Conservation (phyloP, 2,113 vertebrate species). For the Sinocyclocheilus anophthalmus region DNA sequence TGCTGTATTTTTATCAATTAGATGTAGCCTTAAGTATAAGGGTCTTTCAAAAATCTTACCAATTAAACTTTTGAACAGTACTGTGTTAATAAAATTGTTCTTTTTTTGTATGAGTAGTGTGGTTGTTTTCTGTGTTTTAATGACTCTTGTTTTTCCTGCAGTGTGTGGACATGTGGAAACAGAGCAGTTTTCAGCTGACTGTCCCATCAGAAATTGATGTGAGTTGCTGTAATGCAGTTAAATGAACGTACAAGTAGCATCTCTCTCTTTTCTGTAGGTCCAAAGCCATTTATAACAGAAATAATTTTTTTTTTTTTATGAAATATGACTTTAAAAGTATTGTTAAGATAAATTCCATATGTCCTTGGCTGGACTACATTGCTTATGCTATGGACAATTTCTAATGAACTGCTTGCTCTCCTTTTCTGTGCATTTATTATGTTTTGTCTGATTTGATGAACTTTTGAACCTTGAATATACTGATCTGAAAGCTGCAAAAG, state of each 20-base stretch:
- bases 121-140: not conserved
- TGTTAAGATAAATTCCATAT: not conserved
- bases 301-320: not conserved
- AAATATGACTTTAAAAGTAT: not conserved
- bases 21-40: not conserved
- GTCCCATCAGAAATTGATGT: slow-evolving; percentile 95
- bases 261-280: not conserved
- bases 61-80: not conserved
- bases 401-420: no score
- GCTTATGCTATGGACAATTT: no score
- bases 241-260: not conserved
- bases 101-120: not conserved
- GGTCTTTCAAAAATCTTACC: not conserved
- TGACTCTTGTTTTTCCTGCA: slow-evolving; percentile 56
- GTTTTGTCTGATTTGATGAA: no score
- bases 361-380: no score
- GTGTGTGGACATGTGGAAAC: slow-evolving; percentile 98
- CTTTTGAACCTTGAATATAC: no score
- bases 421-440: no score
- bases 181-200: slow-evolving; percentile 86
- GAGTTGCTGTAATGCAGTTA: slow-evolving; percentile 69
- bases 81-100: not conserved
- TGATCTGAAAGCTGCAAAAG: no score
- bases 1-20: not conserved
- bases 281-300: not conserved